These are phyloP conservation scores for Ophion ellenae DNA, from an alignment of 2,888 invertebrate genomes.

Conservation along the genomic window DNA sequence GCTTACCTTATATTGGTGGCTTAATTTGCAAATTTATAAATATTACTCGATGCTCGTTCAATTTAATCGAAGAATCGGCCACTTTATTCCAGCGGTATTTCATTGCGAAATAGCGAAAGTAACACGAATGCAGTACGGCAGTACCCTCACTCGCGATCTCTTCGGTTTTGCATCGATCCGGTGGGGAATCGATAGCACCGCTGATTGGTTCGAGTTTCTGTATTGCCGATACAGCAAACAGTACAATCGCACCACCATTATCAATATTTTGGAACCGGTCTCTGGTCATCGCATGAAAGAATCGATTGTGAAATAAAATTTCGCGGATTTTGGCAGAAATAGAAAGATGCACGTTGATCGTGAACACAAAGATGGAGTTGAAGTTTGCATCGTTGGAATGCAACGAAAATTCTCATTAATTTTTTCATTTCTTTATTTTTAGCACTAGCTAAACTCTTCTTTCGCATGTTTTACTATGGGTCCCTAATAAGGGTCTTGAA, in stretches of 20 bases:
- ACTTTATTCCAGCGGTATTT: background rate
- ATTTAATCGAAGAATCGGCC: background rate
- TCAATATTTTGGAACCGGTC: background rate
- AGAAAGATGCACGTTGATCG: background rate
- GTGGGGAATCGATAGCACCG: background rate
- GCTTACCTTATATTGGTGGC: background rate
- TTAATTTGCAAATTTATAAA: background rate
- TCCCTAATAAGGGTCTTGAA: no score
- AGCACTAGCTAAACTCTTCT: no score
- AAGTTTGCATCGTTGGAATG: no score
- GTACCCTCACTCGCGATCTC: background rate
- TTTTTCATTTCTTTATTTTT: no score
- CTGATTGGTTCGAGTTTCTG: background rate
- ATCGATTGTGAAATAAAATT: background rate
- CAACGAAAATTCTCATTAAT: no score
- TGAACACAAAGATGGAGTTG: background rate
- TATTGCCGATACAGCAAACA: background rate
- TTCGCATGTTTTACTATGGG: no score
- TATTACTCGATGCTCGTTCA: background rate
- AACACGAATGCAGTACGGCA: background rate
- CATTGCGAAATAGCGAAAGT: background rate
- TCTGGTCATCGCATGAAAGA: background rate
- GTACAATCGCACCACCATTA: background rate
- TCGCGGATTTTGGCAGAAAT: background rate
- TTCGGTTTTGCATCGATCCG: background rate